Evolutionary conservation across 2,113 vertebrate genomes (phyloP), one percentile per base, ranked within the genome.

Genomic region (Petromus typicus): DNA sequence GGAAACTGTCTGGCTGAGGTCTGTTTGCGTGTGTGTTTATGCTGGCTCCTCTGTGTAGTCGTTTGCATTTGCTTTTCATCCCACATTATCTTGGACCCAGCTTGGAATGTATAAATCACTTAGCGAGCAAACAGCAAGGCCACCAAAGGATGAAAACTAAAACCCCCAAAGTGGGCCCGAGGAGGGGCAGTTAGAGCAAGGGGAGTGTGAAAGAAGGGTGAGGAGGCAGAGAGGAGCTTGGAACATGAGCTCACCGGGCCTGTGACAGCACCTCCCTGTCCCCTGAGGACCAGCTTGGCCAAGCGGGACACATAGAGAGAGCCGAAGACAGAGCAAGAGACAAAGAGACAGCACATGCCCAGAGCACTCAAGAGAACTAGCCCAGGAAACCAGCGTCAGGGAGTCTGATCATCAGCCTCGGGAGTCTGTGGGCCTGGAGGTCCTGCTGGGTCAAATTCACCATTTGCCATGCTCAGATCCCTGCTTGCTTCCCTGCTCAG

Each of bases 1-100:
- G 73, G 57, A 92, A 69, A n/a, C 84, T 17, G 2, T 63, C n/a
- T 11, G 3, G 37, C 6, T 84, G 91, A 92, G 48, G 66, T 43
- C 78, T 85, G 81, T 18, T 27, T n/a, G n/a, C 23, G 10, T 76
- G 69, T 90, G 51, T 96, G 76, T 95, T 96, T 91, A 86, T 82
- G 90, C 66, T 97, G 93, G 94, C 84, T 67, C 76, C 64, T 89
- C 59, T 83, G 87, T 82, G 85, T 45, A 87, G 85, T 27, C 2
- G 0, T 95, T 96, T 96, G 80, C 94, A 85, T 95, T 96, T 93
- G 84, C 59, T 93, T 91, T 94, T n/a, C 81, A 73, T 78, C 71
- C 87, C 94, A 78, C 80, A 81, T 37, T 81, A 30, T 89, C 91
- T 91, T 96, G 95, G 96, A 97, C 76, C 75, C 59, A 87, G 93